Evolutionary conservation across 2,797 vertebrate species (phyloP), one percentile per base, ranked within the genome.

Genomic region (Anguilla marmorata): DNA sequence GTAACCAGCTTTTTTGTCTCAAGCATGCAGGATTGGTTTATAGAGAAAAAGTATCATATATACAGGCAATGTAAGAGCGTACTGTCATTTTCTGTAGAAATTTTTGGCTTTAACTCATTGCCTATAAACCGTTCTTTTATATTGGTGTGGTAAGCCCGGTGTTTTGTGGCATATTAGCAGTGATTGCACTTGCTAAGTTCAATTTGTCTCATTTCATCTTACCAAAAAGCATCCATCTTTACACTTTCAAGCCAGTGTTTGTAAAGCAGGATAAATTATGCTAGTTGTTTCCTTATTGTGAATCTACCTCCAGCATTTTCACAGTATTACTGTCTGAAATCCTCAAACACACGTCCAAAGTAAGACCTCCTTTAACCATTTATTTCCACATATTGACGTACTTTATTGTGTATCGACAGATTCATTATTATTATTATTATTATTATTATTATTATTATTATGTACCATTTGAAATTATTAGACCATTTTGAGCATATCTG

Each of bases 281-380:
- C 41, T 60, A 60, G 33, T 37, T 87, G 41, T 88, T 91, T n/a
- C 89, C 27, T 91, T 90, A 88, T 84, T 89, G 89, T 60, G 54
- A 80, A 85, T 93, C 93, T 94, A 95, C 95, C 93, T 95, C 94
- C 91, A 24, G 87, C 37, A 82, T 72, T 30, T 54, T 45, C 21
- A 69, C 56, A 85, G 82, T n/a, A 52, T 27, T 86, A 24, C 16
- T 16, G 52, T 85, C 56, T 87, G 3, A 72, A 27, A 24, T 8
- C 30, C 48, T 45, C 50, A 89, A 87, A 52, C 33, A 54, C 54
- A 85, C 58, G 30, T 50, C 41, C 6, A 48, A 82, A 33, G 33
- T 41, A 79, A 82, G 41, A n/a, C 79, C 2, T 50, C 9, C 8
- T 21, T 79, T 79, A 45, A 79, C 37, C 37, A 45, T 41, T 79